Evolutionary conservation across 2,113 vertebrate genomes (phyloP).

Genomic region (Rhea pennata): DNA sequence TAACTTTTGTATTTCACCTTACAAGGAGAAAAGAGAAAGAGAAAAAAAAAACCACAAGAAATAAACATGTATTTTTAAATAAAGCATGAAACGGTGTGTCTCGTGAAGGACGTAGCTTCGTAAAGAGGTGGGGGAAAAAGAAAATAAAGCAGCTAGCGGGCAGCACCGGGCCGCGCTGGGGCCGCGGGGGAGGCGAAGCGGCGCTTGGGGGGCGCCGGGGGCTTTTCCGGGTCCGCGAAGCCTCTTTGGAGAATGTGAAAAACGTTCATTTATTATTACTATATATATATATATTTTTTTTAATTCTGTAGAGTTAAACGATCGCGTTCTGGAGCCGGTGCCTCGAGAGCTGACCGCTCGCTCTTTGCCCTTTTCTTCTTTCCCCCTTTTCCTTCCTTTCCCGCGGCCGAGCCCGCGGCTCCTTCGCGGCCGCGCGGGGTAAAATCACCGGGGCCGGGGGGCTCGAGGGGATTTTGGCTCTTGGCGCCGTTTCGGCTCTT

Average conservation of each 20-base stretch:
- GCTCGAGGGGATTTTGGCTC: no score
- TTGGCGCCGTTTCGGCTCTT: no score
- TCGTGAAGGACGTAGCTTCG: slow-evolving; percentile 44
- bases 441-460: no score
- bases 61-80: slow-evolving; percentile 65
- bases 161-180: no score
- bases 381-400: neutral
- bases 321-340: neutral
- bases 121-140: neutral
- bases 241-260: slow-evolving; percentile 35
- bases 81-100: slow-evolving; percentile 46
- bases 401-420: no score
- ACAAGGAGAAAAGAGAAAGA: neutral
- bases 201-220: neutral
- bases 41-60: neutral
- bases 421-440: no score
- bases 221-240: neutral
- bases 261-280: neutral
- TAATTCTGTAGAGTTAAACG: neutral
- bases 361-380: no score
- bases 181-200: no score
- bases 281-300: neutral
- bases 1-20: slow-evolving; percentile 63
- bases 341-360: slow-evolving; percentile 29
- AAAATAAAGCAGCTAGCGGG: no score